Evolutionary conservation across 2,113 vertebrate species (phyloP), one percentile per base, ranked within the genome.

Genomic region (Menura novaehollandiae): DNA sequence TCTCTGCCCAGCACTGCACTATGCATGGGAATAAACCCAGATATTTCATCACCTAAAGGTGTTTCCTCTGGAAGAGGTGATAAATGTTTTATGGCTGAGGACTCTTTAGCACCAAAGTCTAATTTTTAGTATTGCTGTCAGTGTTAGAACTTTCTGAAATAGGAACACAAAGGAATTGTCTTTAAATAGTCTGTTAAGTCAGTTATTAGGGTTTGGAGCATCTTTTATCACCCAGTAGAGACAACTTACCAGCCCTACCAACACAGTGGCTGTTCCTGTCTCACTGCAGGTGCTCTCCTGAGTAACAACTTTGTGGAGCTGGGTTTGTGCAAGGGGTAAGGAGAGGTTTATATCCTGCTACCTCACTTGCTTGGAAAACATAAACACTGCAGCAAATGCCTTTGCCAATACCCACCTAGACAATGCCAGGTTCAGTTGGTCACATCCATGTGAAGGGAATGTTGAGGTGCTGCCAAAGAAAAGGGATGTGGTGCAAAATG

Each of bases 41-140:
- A n/a, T 84, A 74, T 88, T 92, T 91, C 87, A 91, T 75, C 82
- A 88, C 49, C 68, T 63, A 17, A 30, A 93, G 90, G 68, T 86
- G 56, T 85, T 96, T 91, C 68, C 52, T 75, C 47, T 67, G 39
- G 60, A 62, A 81, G 68, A 75, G 23, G 39, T 64, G 78, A 83
- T 69, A 85, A 67, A 74, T 88, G 27, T 71, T 85, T 88, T 74
- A 77, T 43, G 15, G 20, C n/a, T 66, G 58, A 82, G 43, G 47
- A 85, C 58, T 35, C 94, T 82, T 79, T 69, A 89, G 23, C 68
- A 80, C 51, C 71, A 30, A 53, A 94, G 35, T 74, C 53, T 67
- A 74, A 88, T 72, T 96, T 94, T 91, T 83, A 80, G 55, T 81
- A 39, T 71, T 86, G 55, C 75, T 86, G 39, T 80, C 75, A 60